phyloP scores from a whole-genome alignment of 2,888 invertebrate species.

The Dynastes maya region DNA sequence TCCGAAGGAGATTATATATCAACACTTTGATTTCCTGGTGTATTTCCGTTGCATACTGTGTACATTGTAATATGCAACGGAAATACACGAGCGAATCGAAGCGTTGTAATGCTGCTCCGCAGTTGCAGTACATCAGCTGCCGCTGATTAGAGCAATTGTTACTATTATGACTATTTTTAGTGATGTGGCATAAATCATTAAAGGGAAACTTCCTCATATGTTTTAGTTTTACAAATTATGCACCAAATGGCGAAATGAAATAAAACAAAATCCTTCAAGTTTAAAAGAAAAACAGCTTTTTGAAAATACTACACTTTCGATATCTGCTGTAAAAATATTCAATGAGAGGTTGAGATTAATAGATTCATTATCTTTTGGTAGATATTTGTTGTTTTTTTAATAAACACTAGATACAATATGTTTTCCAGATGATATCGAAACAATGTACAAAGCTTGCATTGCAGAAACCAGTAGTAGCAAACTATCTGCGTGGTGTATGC shows the following conservation, averaged over 20 bases:
- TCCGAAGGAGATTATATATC: too few species aligned
- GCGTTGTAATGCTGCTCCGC: too few species aligned
- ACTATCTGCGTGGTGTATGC: conserved; percentile 85
- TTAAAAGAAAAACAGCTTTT: conserved; percentile 46
- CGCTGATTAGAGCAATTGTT: too few species aligned
- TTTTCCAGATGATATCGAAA: conserved; percentile 74
- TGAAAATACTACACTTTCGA: conserved; percentile 23
- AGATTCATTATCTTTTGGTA: conserved; percentile 46
- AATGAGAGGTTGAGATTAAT: conserved; percentile 34
- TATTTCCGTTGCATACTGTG: too few species aligned
- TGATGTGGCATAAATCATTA: too few species aligned
- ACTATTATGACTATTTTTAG: too few species aligned
- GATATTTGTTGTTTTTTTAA: not conserved
- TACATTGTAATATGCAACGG: too few species aligned
- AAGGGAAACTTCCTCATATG: not conserved
- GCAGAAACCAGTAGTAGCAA: conserved; percentile 80
- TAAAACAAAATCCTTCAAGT: conserved; percentile 47
- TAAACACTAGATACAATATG: conserved; percentile 52
- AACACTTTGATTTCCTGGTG: too few species aligned
- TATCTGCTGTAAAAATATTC: conserved; percentile 31
- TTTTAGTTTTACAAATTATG: conserved; percentile 52
- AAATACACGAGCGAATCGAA: too few species aligned
- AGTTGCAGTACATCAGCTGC: too few species aligned
- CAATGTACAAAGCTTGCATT: conserved; percentile 83
- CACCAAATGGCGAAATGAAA: conserved; percentile 46